Evolutionary conservation across 2,113 vertebrate species (phyloP).

Genomic region (Micromys minutus): DNA sequence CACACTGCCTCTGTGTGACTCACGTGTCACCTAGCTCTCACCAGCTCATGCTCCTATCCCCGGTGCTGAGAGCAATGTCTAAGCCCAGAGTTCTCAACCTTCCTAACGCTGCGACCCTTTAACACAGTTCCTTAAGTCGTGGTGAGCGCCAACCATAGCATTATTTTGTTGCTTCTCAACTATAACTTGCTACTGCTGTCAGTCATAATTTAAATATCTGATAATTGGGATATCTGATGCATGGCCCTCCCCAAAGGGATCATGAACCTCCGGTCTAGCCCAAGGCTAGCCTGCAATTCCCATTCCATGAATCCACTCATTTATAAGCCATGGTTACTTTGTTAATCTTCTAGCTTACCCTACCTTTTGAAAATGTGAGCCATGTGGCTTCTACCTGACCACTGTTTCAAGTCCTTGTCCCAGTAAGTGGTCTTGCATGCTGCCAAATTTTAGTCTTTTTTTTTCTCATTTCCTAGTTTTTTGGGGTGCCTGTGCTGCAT

Average conservation of each 20-base stretch:
- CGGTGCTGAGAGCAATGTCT: neutral
- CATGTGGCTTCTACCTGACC: neutral
- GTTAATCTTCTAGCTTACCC: neutral
- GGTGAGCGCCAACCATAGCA: neutral
- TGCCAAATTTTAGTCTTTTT: neutral
- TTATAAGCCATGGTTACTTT: neutral
- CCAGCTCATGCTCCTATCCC: fast-evolving
- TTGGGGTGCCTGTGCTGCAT: neutral
- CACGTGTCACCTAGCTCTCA: neutral
- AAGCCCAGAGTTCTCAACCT: neutral
- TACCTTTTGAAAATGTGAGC: neutral
- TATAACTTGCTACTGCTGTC: neutral
- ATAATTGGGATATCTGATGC: neutral
- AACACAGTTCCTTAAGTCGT: neutral
- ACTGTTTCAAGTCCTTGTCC: neutral
- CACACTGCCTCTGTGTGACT: neutral
- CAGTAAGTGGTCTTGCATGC: neutral
- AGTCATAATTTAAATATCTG: neutral
- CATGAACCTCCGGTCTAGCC: neutral
- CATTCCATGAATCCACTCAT: neutral
- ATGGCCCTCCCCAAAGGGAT: neutral
- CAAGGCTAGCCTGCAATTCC: neutral
- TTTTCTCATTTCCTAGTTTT: neutral
- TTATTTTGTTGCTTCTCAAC: neutral
- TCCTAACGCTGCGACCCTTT: neutral